Evolutionary conservation across 2,797 vertebrate species (phyloP), one percentile per base, ranked within the genome.

Genomic region (Crypturellus tataupa): DNA sequence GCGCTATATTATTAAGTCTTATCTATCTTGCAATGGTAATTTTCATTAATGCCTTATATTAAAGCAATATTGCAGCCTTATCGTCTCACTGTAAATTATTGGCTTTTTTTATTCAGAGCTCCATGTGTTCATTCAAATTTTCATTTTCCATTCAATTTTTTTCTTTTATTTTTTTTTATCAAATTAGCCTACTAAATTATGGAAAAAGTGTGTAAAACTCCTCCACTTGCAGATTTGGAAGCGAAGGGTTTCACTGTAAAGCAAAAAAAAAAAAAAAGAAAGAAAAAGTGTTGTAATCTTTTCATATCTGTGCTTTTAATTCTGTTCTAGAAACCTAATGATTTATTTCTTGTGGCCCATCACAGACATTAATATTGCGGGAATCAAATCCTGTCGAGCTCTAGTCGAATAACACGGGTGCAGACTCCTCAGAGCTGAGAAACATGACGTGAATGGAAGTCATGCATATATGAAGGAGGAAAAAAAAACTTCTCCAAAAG

Each of bases 41-140:
- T 93, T 96, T 97, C 96, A 96, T 96, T 96, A 93, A 65, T 91
- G 53, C 1, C 0, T 90, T 92, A 77, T 96, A 96, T 95, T 96
- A 93, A 91, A 97, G 94, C 89, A 91, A 93, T 96, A 92, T 91
- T 93, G 78, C 46, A 59, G 70, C 90, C 91, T 96, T 97, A 87
- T 95, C 92, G 0, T 60, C 71, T 37, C 84, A 88, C 92, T 95
- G 83, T 91, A 96, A 95, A 92, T 94, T 92, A 93, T 90, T 92
- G 79, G 51, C 44, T 88, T 79, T 84, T 94, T 91, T 93, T 85
- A 87, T 93, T 93, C 86, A 33, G 49, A 51, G 76, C 78, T 67
- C 70, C 2, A 0, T 25, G 40, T 42, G 85, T 59, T 94, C 77
- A 63, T 79, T 85, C 85, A 76, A 85, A 94, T 85, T 44, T 72